Percentiles rank a stretch among this genome's conserved stretches.
These are phyloP conservation scores for Sinonovacula constricta DNA, from an alignment of 1,140 invertebrate species.

Conservation along the genomic window DNA sequence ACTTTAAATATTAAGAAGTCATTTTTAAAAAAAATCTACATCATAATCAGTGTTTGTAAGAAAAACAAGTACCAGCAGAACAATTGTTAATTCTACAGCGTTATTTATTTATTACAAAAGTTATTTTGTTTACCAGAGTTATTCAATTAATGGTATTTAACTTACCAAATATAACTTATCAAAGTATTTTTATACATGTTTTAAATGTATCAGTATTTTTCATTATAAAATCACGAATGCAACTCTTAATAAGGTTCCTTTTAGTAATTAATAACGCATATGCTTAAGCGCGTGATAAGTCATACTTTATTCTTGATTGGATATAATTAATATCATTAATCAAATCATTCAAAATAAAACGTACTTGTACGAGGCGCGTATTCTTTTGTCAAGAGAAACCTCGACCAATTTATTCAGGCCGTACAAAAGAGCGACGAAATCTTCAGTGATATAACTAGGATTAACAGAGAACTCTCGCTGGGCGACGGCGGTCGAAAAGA, in stretches of 20 bases:
- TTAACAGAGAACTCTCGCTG: constrained; percentile 44
- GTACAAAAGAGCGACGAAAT: constrained; percentile 49
- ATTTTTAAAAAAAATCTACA: not conserved
- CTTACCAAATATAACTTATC: too few species aligned
- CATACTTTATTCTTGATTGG: not conserved
- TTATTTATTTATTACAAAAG: too few species aligned
- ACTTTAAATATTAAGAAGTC: not conserved
- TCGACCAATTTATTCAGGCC: constrained; percentile 54
- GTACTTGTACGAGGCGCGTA: constrained; percentile 61
- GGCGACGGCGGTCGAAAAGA: constrained; percentile 58
- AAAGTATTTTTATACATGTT: not conserved
- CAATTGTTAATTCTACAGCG: too few species aligned
- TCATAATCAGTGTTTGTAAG: not conserved
- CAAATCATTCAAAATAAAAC: not conserved
- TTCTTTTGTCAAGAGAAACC: constrained; percentile 47
- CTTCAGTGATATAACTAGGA: constrained; percentile 56
- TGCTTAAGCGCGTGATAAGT: too few species aligned
- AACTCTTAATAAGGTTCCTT: not conserved
- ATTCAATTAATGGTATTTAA: too few species aligned
- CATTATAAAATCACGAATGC: not conserved
- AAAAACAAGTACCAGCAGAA: not conserved
- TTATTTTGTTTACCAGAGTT: too few species aligned
- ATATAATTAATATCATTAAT: not conserved
- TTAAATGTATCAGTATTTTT: not conserved
- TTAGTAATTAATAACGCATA: not conserved